Evolutionary conservation across 2,113 vertebrate species (phyloP).

Genomic region (Ophthalmolycus amberensis): DNA sequence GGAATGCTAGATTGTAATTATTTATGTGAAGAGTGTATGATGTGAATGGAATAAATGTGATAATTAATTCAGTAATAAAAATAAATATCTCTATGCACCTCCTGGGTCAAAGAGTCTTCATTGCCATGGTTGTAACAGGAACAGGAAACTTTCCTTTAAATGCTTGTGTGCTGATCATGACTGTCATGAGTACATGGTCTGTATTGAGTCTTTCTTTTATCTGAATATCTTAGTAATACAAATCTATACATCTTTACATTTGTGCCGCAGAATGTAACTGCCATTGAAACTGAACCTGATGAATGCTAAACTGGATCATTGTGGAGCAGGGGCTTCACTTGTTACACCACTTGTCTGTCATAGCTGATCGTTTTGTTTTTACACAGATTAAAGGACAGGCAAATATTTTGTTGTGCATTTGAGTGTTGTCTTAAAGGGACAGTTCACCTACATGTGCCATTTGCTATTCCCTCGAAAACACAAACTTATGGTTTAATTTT

Average conservation of each 20-base stretch:
- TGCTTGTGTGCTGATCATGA: background rate
- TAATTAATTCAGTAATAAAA: background rate
- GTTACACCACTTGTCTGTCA: background rate
- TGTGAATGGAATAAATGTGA: background rate
- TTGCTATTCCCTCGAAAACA: too few species aligned
- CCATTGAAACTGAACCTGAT: background rate
- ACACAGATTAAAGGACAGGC: background rate
- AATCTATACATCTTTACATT: background rate
- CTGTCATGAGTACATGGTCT: background rate
- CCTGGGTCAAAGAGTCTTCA: background rate
- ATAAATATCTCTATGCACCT: background rate
- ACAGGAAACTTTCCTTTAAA: constrained; percentile 9
- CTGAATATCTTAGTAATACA: background rate
- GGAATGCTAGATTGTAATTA: background rate
- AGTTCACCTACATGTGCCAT: background rate
- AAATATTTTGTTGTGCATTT: background rate
- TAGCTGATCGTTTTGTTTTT: background rate
- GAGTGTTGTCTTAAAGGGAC: background rate
- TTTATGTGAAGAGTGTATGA: background rate
- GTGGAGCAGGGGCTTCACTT: background rate
- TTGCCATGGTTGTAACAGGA: constrained; percentile 10
- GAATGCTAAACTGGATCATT: too few species aligned
- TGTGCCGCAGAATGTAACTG: background rate
- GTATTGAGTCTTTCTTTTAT: background rate
- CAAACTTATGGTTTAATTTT: too few species aligned